These are phyloP conservation scores for Pardalotus punctatus DNA, from an alignment of 2,113 vertebrate genomes.

Conservation along the genomic window DNA sequence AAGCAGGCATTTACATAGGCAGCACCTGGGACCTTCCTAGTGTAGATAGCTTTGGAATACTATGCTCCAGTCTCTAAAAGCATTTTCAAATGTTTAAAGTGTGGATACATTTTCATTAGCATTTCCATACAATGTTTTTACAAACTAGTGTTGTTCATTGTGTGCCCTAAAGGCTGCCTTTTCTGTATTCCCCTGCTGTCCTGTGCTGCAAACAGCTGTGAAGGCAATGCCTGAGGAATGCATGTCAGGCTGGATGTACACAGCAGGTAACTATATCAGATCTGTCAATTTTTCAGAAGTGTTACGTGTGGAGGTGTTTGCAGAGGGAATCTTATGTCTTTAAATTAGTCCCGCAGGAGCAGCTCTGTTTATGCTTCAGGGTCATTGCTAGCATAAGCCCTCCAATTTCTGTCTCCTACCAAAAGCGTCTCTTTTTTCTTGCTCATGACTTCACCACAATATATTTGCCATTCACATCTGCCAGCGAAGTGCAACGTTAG, in stretches of 20 bases:
- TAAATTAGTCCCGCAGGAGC: not conserved
- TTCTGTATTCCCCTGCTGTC: not conserved
- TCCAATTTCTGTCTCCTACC: not conserved
- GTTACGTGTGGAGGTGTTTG: not conserved
- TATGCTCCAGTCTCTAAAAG: not conserved
- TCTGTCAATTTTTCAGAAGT: not conserved
- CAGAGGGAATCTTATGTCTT: not conserved
- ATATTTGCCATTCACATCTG: not conserved
- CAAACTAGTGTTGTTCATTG: accelerated
- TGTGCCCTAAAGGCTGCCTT: not conserved
- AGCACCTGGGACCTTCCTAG: not conserved
- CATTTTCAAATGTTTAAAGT: not conserved
- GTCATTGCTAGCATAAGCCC: not conserved
- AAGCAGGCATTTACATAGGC: not conserved
- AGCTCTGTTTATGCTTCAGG: not conserved
- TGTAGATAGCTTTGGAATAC: not conserved
- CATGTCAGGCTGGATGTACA: not conserved
- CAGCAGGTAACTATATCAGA: not conserved
- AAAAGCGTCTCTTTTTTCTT: not conserved
- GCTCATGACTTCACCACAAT: not conserved
- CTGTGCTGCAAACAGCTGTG: not conserved
- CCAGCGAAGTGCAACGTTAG: not conserved
- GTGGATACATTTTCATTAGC: not conserved
- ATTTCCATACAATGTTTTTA: not conserved
- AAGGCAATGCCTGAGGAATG: not conserved